phyloP scores from a whole-genome alignment of 2,888 invertebrate species.

The Drosophila mimica region DNA sequence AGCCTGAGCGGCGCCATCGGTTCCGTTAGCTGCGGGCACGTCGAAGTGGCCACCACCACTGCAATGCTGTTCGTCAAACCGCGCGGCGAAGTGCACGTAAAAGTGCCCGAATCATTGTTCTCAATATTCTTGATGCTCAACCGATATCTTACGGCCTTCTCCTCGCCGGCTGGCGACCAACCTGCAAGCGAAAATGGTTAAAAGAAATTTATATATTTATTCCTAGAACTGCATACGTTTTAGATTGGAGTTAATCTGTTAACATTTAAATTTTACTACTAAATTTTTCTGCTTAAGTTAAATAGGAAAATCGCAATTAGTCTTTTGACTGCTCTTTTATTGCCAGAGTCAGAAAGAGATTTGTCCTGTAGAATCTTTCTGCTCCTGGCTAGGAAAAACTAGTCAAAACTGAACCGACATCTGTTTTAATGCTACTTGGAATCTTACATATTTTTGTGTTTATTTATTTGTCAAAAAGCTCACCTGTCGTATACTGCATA shows the following conservation, averaged over 20 bases:
- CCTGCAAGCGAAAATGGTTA: constrained; percentile 65
- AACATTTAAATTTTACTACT: too few species aligned
- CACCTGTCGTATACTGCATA: constrained; percentile 92
- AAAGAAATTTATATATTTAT: neutral
- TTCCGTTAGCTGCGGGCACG: constrained; percentile 88
- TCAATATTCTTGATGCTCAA: constrained; percentile 93
- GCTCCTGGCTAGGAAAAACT: too few species aligned
- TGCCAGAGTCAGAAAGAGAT: neutral
- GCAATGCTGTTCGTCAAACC: constrained; percentile 88
- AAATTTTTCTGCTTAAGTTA: too few species aligned
- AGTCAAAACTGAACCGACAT: neutral
- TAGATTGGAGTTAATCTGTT: neutral
- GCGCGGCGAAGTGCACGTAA: constrained; percentile 93
- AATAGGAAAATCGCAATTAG: neutral
- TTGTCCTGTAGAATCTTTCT: neutral
- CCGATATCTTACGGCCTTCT: constrained; percentile 92
- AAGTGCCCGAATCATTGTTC: constrained; percentile 92
- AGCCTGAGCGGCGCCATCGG: constrained; percentile 88
- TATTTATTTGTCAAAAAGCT: constrained; percentile 20
- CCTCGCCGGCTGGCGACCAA: constrained; percentile 85
- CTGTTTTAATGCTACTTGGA: neutral
- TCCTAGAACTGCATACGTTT: neutral
- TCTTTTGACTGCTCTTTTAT: neutral
- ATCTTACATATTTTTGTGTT: too few species aligned
- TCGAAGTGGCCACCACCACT: constrained; percentile 89